phyloP scores from a whole-genome alignment of 2,113 vertebrate species.

The Colinus virginianus region DNA sequence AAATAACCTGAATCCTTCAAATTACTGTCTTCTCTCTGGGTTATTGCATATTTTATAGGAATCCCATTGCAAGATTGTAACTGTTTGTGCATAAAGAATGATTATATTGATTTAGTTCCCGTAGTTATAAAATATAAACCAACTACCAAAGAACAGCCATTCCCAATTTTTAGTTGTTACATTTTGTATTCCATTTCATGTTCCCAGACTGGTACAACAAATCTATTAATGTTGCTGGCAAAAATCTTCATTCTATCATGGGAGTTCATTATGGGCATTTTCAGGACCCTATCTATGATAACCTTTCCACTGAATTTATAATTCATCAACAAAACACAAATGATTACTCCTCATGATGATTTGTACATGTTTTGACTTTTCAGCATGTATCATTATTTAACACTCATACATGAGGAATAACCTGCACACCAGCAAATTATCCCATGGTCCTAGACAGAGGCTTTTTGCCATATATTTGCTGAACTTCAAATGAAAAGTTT shows the following conservation, averaged over 20 bases:
- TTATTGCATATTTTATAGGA: slow-evolving; percentile 63
- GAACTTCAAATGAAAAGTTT: not conserved
- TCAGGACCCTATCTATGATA: not conserved
- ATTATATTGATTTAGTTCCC: slow-evolving; percentile 39
- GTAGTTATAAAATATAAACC: slow-evolving; percentile 46
- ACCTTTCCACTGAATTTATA: not conserved
- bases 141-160: not conserved
- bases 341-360: not conserved
- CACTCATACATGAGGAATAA: not conserved
- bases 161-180: not conserved
- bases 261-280: slow-evolving; percentile 45
- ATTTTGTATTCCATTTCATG: slow-evolving; percentile 51
- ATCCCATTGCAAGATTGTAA: slow-evolving; percentile 7
- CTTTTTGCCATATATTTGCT: not conserved
- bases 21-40: not conserved
- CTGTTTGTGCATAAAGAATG: slow-evolving; percentile 37
- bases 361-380: not conserved
- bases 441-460: not conserved
- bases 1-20: slow-evolving; percentile 19
- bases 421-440: not conserved
- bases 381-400: not conserved
- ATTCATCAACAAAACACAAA: slow-evolving; percentile 23
- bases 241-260: not conserved
- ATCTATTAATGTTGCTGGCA: slow-evolving; percentile 36
- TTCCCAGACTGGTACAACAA: not conserved